Evolutionary conservation across 2,888 invertebrate species (phyloP).

Genomic region (Eupithecia dodoneata): DNA sequence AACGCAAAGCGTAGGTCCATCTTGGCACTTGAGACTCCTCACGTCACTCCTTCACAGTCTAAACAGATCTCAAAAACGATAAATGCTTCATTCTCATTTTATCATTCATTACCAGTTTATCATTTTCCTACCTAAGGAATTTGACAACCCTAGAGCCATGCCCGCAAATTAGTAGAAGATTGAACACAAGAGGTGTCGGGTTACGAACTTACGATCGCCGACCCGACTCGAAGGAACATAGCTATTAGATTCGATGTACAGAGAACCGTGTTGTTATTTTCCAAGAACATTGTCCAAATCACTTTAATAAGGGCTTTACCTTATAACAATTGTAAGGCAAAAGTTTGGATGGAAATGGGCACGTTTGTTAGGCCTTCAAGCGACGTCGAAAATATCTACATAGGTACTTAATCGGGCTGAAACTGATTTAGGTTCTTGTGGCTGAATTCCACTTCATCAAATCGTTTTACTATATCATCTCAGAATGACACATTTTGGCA

Average conservation of each 20-base stretch:
- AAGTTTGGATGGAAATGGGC: background rate
- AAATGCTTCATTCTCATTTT: background rate
- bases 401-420: background rate
- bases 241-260: constrained; percentile 37
- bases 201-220: constrained; percentile 65
- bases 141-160: constrained; percentile 61
- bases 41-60: background rate
- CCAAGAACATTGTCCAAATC: constrained; percentile 15
- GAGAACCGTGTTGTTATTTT: constrained; percentile 23
- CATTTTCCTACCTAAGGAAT: background rate
- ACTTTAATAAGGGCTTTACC: background rate
- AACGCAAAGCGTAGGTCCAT: background rate
- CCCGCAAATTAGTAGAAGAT: constrained; percentile 77
- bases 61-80: background rate
- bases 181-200: constrained; percentile 77
- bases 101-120: background rate
- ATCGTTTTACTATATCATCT: no score
- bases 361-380: background rate
- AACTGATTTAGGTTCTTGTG: background rate
- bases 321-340: background rate
- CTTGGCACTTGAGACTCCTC: background rate
- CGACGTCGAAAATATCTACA: background rate
- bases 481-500: no score
- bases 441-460: background rate
- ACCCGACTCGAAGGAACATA: constrained; percentile 53